Evolutionary conservation across 2,113 vertebrate genomes (phyloP).

Genomic region (Bubalus kerabau): DNA sequence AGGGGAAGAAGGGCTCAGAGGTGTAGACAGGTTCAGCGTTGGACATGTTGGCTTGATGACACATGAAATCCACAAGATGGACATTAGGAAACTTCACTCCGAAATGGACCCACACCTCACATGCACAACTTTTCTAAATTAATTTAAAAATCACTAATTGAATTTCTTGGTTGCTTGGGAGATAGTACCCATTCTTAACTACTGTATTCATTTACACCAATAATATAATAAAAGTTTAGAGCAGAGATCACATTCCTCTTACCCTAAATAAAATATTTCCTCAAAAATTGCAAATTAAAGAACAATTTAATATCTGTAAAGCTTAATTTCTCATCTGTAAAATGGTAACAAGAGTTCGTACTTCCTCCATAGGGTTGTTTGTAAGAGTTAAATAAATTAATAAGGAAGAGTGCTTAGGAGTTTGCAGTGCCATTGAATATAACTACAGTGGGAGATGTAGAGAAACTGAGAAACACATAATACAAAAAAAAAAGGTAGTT

Average conservation of each 20-base stretch:
- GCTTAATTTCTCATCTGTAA: too few relatives aligned
- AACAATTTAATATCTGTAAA: not conserved
- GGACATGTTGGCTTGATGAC: not conserved
- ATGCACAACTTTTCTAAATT: not conserved
- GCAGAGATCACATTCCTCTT: not conserved
- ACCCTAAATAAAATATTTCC: not conserved
- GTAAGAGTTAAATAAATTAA: too few relatives aligned
- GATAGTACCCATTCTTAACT: not conserved
- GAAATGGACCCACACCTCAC: not conserved
- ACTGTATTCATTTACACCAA: not conserved
- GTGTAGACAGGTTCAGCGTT: not conserved
- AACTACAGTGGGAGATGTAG: too few relatives aligned
- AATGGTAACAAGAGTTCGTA: too few relatives aligned
- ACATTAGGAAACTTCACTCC: not conserved
- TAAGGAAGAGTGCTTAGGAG: too few relatives aligned
- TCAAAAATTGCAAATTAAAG: constrained; percentile 34
- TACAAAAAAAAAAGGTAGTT: not conserved
- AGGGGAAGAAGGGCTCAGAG: not conserved
- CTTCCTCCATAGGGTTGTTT: too few relatives aligned
- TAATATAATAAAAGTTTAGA: not conserved
- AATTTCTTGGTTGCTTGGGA: not conserved
- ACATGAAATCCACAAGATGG: not conserved
- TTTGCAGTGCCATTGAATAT: too few relatives aligned
- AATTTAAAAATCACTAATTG: not conserved
- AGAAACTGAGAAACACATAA: not conserved